phyloP scores from a whole-genome alignment of 2,888 invertebrate genomes.

The Pollenia angustigena region DNA sequence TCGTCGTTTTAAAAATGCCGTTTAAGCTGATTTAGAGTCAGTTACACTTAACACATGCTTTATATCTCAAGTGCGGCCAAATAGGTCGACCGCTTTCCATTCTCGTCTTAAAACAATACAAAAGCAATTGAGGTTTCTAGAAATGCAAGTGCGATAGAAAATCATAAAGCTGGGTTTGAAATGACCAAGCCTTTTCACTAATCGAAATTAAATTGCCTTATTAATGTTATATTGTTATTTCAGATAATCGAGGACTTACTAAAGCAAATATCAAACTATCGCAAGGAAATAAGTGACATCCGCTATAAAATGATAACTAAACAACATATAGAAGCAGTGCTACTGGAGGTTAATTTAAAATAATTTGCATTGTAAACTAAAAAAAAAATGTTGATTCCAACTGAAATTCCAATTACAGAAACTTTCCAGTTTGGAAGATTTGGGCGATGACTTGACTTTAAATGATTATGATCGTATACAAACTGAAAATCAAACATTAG shows the following conservation, averaged over 20 bases:
- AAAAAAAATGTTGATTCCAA: neutral
- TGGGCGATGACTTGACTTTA: slow-evolving; percentile 78
- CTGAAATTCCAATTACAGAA: slow-evolving; percentile 74
- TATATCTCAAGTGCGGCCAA: no score
- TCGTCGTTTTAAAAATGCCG: no score
- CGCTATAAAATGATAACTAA: slow-evolving; percentile 77
- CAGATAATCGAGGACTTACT: slow-evolving; percentile 73
- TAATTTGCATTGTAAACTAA: neutral
- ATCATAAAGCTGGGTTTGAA: no score
- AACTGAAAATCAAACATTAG: slow-evolving; percentile 78
- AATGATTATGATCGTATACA: slow-evolving; percentile 78
- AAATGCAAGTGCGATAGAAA: no score
- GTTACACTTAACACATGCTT: no score
- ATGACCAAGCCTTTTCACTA: no score
- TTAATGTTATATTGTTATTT: slow-evolving; percentile 31
- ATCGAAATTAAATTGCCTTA: neutral
- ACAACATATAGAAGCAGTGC: slow-evolving; percentile 76
- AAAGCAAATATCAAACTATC: slow-evolving; percentile 74
- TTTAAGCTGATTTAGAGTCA: no score
- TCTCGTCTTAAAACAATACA: no score
- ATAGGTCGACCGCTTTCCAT: no score
- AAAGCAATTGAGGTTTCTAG: no score
- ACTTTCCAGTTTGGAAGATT: slow-evolving; percentile 77
- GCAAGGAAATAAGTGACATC: slow-evolving; percentile 78
- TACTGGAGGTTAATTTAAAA: slow-evolving; percentile 75